These are phyloP conservation scores for Cichlasoma orientale DNA, from an alignment of 2,797 vertebrate genomes.

Conservation along the genomic window DNA sequence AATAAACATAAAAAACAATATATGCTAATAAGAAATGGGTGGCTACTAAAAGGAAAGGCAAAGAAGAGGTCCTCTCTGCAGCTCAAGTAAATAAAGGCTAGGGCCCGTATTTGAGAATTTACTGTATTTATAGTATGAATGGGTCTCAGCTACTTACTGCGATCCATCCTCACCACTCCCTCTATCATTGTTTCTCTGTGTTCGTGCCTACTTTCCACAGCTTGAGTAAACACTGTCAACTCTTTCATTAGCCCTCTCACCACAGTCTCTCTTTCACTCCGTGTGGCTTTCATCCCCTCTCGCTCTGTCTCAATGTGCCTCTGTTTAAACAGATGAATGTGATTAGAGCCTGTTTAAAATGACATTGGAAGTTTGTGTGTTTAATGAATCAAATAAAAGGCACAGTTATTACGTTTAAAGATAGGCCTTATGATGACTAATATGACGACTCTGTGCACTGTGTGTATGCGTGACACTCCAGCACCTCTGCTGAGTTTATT, in stretches of 20 bases:
- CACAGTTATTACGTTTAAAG: slow-evolving; percentile 73
- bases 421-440: slow-evolving; percentile 43
- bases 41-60: not conserved
- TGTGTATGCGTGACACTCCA: slow-evolving; percentile 22
- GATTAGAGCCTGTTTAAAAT: slow-evolving; percentile 80
- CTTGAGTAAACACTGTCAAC: slow-evolving; percentile 75
- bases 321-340: slow-evolving; percentile 84
- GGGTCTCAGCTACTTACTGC: slow-evolving; percentile 14
- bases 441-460: slow-evolving; percentile 25
- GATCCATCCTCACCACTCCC: slow-evolving; percentile 21
- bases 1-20: not conserved
- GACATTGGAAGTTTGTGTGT: slow-evolving; percentile 81
- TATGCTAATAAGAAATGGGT: not conserved
- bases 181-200: slow-evolving; percentile 44
- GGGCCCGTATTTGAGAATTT: not conserved
- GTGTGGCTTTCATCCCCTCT: slow-evolving; percentile 66
- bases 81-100: not conserved
- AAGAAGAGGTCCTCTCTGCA: not conserved
- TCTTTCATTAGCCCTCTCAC: slow-evolving; percentile 76
- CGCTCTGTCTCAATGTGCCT: slow-evolving; percentile 52
- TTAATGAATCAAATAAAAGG: slow-evolving; percentile 78
- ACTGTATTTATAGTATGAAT: slow-evolving; percentile 1
- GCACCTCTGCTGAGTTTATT: slow-evolving; percentile 37
- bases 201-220: slow-evolving; percentile 63
- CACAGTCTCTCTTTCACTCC: slow-evolving; percentile 61